Evolutionary conservation across 2,797 vertebrate genomes (phyloP), one percentile per base, ranked within the genome.

Genomic region (Lutjanus campechanus): DNA sequence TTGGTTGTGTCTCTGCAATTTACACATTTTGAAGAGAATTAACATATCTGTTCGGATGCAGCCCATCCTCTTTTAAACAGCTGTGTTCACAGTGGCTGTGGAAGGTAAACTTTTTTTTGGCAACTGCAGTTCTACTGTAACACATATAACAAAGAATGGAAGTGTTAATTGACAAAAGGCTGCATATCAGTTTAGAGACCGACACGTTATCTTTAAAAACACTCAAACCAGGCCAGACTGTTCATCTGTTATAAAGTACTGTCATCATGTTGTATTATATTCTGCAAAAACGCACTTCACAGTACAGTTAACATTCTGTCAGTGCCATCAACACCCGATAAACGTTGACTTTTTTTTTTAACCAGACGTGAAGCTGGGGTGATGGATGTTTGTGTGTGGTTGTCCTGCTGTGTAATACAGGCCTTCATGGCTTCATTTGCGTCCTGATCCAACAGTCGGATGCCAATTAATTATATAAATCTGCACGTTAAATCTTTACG

Each of bases 241-340:
- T 13, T 25, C 40, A 43, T 49, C 1, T 51, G 25, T 64, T n/a
- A 44, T 53, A 7, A 71, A 71, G 43, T 17, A n/a, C 15, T 20
- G 9, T 61, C 25, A n/a, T 60, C 11, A 19, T 43, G 40, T 54
- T 69, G 22, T 7, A 46, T 40, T 46, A 7, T 15, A 7, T 12
- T 36, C 29, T 10, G n/a, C 25, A 47, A n/a, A 46, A 50, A n/a
- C 1, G 0, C 0, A 2, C 22, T 69, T 56, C 20, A 46, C 20
- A 8, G 8, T 16, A 60, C 53, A 41, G 49, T 64, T 36, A 53
- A 69, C 36, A 13, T 55, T 41, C 11, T 65, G 43, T 62, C 25
- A 17, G 19, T 54, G 59, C 65, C 76, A 65, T 84, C 75, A 13
- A 13, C 50, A 9, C 20, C 49, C 69, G 55, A 79, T 81, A 67